Percentiles rank a stretch among this genome's conserved stretches.
These are phyloP conservation scores for Oxystoma pomonae DNA, from an alignment of 2,888 invertebrate genomes.

Conservation along the genomic window DNA sequence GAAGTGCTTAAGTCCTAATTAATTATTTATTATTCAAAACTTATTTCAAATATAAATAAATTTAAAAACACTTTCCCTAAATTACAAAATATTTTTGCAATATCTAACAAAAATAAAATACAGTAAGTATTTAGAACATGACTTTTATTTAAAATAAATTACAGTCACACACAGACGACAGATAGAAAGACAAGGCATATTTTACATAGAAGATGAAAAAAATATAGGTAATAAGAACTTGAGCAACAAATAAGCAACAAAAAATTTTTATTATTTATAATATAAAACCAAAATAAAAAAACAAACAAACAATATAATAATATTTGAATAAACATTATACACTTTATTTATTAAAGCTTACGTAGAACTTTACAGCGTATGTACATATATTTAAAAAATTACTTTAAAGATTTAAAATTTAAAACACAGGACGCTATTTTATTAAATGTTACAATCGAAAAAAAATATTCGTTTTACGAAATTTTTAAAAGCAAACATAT, in stretches of 20 bases:
- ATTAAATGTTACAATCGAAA: no score
- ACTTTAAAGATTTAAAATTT: no score
- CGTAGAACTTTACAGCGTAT: constrained; percentile 44
- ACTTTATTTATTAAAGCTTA: constrained; percentile 45
- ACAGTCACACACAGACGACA: constrained; percentile 51
- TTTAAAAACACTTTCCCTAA: no score
- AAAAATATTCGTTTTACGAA: no score
- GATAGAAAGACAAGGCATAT: constrained; percentile 37
- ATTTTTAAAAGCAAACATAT: no score
- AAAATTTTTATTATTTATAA: constrained; percentile 36
- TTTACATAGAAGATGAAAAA: constrained; percentile 39
- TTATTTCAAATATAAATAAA: no score
- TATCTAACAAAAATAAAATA: no score
- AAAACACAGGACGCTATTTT: no score
- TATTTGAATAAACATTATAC: constrained; percentile 47
- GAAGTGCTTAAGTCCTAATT: no score
- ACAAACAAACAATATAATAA: constrained; percentile 41
- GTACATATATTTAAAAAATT: constrained; percentile 25
- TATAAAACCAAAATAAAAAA: constrained; percentile 41
- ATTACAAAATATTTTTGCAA: no score
- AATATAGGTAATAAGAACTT: constrained; percentile 40
- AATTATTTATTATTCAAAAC: no score
- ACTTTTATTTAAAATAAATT: constrained; percentile 52
- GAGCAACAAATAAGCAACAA: constrained; percentile 51
- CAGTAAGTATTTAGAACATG: constrained; percentile 45